Percentiles rank a stretch among this genome's conserved stretches.
Conservation (phyloP, 2,888 invertebrate species). For the Linyphia triangularis region DNA sequence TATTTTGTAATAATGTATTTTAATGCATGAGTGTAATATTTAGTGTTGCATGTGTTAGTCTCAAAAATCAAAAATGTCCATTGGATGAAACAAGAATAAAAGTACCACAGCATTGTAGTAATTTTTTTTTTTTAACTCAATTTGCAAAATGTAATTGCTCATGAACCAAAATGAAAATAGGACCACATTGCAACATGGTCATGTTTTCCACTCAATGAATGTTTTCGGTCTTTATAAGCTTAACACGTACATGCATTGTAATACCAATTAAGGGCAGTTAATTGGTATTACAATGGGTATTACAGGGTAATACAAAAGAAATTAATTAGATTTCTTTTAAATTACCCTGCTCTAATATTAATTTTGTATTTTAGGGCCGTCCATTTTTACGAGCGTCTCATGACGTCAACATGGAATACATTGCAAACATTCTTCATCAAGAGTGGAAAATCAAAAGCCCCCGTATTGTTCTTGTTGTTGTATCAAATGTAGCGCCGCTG, state of each 20-base stretch:
- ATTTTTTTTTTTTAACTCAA: too few species aligned
- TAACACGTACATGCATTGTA: not conserved
- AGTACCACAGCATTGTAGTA: too few species aligned
- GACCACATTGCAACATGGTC: too few species aligned
- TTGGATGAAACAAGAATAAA: too few species aligned
- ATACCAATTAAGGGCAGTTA: not conserved
- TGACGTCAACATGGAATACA: constrained; percentile 76
- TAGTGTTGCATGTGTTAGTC: too few species aligned
- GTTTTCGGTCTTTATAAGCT: too few species aligned
- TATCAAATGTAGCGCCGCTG: constrained; percentile 74
- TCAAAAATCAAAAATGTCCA: too few species aligned
- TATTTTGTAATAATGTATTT: too few species aligned
- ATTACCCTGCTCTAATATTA: not conserved
- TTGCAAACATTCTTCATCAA: constrained; percentile 74
- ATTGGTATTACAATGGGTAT: not conserved
- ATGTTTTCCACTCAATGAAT: too few species aligned
- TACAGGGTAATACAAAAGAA: not conserved
- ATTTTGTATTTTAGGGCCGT: constrained; percentile 72
- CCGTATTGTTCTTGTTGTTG: constrained; percentile 76
- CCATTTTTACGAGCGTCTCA: constrained; percentile 76
- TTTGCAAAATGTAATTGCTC: too few species aligned
- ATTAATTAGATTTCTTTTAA: not conserved
- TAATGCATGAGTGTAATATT: too few species aligned
- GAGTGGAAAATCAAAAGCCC: constrained; percentile 77
- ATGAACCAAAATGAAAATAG: too few species aligned